Evolutionary conservation across 2,113 vertebrate species (phyloP).

Genomic region (Xiphorhynchus elegans): DNA sequence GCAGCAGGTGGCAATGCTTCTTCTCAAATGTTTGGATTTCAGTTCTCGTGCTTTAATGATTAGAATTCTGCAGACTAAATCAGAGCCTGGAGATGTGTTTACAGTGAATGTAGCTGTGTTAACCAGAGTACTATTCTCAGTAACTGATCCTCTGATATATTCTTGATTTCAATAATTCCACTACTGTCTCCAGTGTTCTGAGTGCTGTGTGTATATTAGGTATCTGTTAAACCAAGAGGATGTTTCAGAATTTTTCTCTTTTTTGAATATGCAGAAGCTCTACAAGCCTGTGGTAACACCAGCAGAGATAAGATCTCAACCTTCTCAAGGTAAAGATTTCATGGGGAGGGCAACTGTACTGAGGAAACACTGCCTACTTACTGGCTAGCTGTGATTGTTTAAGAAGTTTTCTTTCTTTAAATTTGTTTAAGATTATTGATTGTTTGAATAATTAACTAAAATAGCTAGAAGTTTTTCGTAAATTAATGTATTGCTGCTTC

Average conservation of each 20-base stretch:
- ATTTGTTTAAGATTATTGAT: background rate
- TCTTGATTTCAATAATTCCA: background rate
- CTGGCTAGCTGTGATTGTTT: background rate
- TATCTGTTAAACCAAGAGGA: background rate
- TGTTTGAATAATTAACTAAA: background rate
- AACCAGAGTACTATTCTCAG: background rate
- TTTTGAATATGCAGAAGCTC: slow-evolving; percentile 72
- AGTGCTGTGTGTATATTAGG: background rate
- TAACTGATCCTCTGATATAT: background rate
- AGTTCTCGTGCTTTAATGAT: background rate
- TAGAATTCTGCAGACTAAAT: background rate
- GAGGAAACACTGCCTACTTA: background rate
- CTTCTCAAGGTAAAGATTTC: slow-evolving; percentile 78
- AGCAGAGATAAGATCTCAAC: slow-evolving; percentile 70
- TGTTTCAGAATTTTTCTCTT: background rate
- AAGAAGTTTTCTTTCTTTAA: background rate
- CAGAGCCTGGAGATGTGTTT: background rate
- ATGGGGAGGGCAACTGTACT: background rate
- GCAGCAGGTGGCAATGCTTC: slow-evolving; percentile 28
- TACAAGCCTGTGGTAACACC: slow-evolving; percentile 74
- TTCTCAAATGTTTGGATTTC: background rate
- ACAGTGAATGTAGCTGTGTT: background rate
- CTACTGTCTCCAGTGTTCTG: background rate
- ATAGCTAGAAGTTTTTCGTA: background rate
- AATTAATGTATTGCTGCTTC: background rate